A percentile compares a stretch with the other conserved stretches of the same genome.
Evolutionary conservation across 2,888 invertebrate species (phyloP).

Genomic region (Oscheius myriophilus): DNA sequence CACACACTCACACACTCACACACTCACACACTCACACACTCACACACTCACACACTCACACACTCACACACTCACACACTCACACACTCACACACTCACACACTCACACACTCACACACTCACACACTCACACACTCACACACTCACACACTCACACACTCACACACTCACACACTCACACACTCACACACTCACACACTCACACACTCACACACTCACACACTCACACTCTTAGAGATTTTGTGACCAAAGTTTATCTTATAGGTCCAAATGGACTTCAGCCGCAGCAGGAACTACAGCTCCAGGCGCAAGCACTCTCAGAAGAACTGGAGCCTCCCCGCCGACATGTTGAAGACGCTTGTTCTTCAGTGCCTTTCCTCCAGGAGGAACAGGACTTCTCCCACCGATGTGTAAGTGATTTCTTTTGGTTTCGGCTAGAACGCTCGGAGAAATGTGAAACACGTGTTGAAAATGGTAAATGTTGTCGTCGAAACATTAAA

Average conservation of each 20-base stretch:
- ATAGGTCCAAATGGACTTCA: conserved; percentile 23
- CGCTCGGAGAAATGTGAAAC: too few species aligned
- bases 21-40: neutral
- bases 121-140: too few species aligned
- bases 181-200: neutral
- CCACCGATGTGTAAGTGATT: conserved; percentile 12
- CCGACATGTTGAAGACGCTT: conserved; percentile 16
- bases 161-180: neutral
- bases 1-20: too few species aligned
- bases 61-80: too few species aligned
- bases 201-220: too few species aligned
- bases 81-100: neutral
- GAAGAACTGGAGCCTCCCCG: conserved; percentile 19
- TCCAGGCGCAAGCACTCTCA: neutral
- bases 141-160: too few species aligned
- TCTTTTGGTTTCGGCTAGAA: too few species aligned
- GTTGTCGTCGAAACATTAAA: too few species aligned
- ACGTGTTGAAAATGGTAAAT: too few species aligned
- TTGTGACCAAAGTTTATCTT: neutral
- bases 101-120: neutral
- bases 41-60: neutral
- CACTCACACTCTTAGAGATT: too few species aligned
- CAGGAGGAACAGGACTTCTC: conserved; percentile 22
- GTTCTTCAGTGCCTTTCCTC: conserved; percentile 18
- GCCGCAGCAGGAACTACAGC: conserved; percentile 6